A percentile compares a stretch with the other conserved stretches of the same genome.
phyloP scores from a whole-genome alignment of 2,888 invertebrate genomes.

The Drosophila picticornis region DNA sequence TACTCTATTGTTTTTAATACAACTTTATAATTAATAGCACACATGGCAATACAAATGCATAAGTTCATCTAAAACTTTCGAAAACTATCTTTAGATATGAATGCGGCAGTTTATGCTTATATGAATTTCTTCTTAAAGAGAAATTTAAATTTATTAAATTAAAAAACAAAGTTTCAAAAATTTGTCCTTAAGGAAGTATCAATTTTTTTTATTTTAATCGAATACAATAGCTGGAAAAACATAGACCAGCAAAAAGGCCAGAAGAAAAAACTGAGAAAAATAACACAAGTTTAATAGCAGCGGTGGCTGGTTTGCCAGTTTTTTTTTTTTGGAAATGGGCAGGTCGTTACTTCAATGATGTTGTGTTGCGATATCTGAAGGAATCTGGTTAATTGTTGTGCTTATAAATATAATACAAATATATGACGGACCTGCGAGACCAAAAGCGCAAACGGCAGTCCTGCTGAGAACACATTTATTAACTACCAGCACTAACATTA shows the following conservation, averaged over 20 bases:
- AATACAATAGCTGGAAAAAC: background rate
- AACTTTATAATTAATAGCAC: background rate
- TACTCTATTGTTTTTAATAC: background rate
- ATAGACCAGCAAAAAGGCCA: background rate
- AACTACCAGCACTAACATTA: background rate
- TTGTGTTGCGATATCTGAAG: too few relatives aligned
- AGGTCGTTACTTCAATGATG: too few relatives aligned
- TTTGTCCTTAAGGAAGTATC: background rate
- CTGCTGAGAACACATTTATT: background rate
- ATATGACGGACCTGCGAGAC: background rate
- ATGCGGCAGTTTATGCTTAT: too few relatives aligned
- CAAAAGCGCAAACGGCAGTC: rapidly evolving
- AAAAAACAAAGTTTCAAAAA: background rate
- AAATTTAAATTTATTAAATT: background rate
- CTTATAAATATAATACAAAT: background rate
- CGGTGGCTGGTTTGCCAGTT: background rate
- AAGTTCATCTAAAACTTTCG: background rate
- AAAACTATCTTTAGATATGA: background rate
- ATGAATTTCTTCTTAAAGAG: background rate
- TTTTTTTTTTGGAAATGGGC: background rate
- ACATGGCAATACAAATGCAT: background rate
- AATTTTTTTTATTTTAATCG: background rate
- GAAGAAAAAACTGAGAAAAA: background rate
- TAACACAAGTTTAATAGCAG: background rate
- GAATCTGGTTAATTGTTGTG: background rate